Conservation (phyloP, 35 echinoderm and acorn worm species). For the Anneissia japonica region DNA sequence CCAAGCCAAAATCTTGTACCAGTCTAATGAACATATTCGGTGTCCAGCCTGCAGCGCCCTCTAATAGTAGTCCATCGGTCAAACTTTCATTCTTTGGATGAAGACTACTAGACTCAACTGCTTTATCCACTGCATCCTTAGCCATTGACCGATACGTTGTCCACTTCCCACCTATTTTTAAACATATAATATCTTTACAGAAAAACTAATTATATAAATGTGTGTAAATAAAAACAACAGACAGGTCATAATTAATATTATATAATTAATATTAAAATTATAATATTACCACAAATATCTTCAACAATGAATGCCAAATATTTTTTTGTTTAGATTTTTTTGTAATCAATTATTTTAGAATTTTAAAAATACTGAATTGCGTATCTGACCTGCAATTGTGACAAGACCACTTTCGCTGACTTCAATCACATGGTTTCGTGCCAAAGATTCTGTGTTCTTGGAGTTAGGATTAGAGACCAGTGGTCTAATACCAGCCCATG, state of each 20-base stretch:
- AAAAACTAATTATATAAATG: too few relatives aligned
- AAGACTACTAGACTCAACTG: constrained; percentile 53
- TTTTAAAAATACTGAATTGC: too few relatives aligned
- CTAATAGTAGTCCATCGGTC: constrained; percentile 79
- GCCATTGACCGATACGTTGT: constrained; percentile 95
- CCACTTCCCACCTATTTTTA: constrained; percentile 92
- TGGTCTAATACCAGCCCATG: constrained; percentile 96
- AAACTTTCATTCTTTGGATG: constrained; percentile 69
- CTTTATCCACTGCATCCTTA: constrained; percentile 80
- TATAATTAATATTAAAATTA: too few relatives aligned
- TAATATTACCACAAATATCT: too few relatives aligned
- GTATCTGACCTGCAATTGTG: constrained; percentile 80
- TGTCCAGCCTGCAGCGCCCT: constrained; percentile 83
- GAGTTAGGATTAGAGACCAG: constrained; percentile 74
- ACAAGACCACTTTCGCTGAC: constrained; percentile 63
- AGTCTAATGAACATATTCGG: constrained; percentile 80
- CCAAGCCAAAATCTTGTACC: constrained; percentile 94
- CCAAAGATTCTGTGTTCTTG: constrained; percentile 81
- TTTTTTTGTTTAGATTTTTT: too few relatives aligned
- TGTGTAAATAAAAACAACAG: too few relatives aligned
- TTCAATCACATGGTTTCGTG: constrained; percentile 96
- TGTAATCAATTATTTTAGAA: too few relatives aligned
- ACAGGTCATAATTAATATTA: too few relatives aligned
- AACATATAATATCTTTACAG: too few relatives aligned
- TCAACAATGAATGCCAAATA: too few relatives aligned